These are phyloP conservation scores for Perca flavescens DNA, from an alignment of 2,113 vertebrate genomes.

Conservation along the genomic window DNA sequence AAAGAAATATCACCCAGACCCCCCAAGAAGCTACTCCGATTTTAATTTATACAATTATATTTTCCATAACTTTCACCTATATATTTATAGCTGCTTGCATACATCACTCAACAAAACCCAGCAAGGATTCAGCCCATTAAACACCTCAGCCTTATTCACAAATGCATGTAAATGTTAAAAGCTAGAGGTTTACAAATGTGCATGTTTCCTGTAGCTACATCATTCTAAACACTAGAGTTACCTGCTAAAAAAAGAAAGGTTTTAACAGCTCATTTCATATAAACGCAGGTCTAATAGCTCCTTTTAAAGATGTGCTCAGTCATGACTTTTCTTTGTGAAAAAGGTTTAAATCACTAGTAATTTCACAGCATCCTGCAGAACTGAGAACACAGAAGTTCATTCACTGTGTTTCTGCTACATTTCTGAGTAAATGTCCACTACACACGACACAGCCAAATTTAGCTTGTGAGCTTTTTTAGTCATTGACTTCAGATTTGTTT, in stretches of 20 bases:
- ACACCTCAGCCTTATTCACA: not conserved
- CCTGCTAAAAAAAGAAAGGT: constrained; percentile 26
- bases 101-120: constrained; percentile 30
- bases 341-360: constrained; percentile 43
- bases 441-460: constrained; percentile 34
- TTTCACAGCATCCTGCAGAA: constrained; percentile 53
- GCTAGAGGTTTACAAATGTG: constrained; percentile 18
- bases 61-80: constrained; percentile 40
- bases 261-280: constrained; percentile 70
- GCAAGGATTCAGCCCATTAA: constrained; percentile 41
- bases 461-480: constrained; percentile 33
- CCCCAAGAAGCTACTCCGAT: constrained; percentile 20
- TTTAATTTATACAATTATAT: constrained; percentile 24
- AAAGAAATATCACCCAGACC: not conserved
- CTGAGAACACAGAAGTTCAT: constrained; percentile 13
- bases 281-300: constrained; percentile 57
- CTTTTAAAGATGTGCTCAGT: constrained; percentile 47
- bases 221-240: constrained; percentile 23
- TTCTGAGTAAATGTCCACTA: constrained; percentile 44
- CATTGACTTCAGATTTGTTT: constrained; percentile 61
- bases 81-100: constrained; percentile 8
- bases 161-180: constrained; percentile 21
- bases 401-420: constrained; percentile 32
- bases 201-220: constrained; percentile 19
- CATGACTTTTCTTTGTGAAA: constrained; percentile 52